Evolutionary conservation across 2,797 vertebrate species (phyloP).

Genomic region (Tauraco hartlaubi): DNA sequence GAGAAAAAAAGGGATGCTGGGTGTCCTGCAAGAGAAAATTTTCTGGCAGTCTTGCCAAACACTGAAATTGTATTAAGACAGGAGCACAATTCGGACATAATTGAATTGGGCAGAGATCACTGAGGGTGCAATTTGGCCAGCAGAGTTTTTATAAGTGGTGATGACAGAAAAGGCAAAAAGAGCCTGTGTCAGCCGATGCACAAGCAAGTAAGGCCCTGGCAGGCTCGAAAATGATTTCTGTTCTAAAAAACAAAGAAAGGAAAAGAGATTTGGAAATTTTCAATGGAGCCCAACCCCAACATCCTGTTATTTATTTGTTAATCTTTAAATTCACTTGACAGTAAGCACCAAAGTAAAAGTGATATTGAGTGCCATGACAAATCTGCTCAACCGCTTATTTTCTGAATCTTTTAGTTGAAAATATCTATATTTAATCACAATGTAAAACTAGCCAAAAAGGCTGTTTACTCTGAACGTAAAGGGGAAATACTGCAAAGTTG

Average conservation of each 20-base stretch:
- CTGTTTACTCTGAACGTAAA: constrained; percentile 20
- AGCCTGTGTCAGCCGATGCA: not conserved
- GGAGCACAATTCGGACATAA: not conserved
- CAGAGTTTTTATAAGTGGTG: not conserved
- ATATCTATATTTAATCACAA: constrained; percentile 40
- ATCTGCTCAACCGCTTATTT: constrained; percentile 40
- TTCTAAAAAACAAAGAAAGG: constrained; percentile 18
- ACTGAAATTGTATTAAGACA: not conserved
- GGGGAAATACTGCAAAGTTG: not conserved
- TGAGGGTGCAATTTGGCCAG: not conserved
- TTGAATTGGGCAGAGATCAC: not conserved
- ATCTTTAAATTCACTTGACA: constrained; percentile 54
- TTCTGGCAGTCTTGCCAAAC: not conserved
- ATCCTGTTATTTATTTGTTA: constrained; percentile 50
- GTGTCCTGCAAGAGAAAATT: not conserved
- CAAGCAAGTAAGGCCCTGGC: not conserved
- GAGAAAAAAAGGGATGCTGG: not conserved
- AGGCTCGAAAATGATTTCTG: not conserved
- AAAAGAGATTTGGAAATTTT: constrained; percentile 24
- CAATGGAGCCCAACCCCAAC: not conserved
- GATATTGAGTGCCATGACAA: constrained; percentile 8
- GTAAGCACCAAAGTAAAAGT: constrained; percentile 7
- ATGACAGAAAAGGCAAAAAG: constrained; percentile 14
- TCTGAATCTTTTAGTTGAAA: constrained; percentile 30
- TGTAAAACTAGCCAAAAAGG: constrained; percentile 23